These are phyloP conservation scores for Heteropelma amictum DNA, from an alignment of 2,888 invertebrate species.

Conservation along the genomic window DNA sequence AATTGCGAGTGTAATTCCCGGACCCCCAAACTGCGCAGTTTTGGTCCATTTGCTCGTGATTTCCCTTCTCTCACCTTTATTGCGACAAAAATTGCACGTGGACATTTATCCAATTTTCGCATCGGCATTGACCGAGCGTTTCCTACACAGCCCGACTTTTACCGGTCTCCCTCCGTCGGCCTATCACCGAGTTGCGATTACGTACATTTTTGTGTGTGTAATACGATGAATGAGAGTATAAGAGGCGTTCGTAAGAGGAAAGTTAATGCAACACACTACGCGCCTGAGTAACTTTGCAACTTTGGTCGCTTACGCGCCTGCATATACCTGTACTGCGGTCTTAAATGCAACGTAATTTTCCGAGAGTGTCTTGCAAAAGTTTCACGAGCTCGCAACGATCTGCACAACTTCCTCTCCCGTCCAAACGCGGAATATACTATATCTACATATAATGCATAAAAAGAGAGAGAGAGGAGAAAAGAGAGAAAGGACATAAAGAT, in stretches of 20 bases:
- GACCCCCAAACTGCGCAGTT: too few species aligned
- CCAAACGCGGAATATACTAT: background rate
- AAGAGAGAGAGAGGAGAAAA: background rate
- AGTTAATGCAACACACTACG: conserved; percentile 10
- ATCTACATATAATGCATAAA: background rate
- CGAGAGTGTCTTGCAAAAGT: conserved; percentile 24
- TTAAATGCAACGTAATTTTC: conserved; percentile 1
- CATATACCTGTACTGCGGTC: background rate
- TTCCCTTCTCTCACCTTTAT: too few species aligned
- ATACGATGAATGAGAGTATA: conserved; percentile 21
- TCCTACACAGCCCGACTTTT: too few species aligned
- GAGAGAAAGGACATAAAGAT: background rate
- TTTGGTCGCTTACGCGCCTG: background rate
- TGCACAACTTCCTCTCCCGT: conserved; percentile 7
- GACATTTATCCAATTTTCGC: too few species aligned
- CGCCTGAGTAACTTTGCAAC: conserved; percentile 20
- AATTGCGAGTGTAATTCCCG: too few species aligned
- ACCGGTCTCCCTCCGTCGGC: too few species aligned
- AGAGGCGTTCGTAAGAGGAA: conserved; percentile 24
- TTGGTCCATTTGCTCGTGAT: too few species aligned
- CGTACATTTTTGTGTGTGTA: background rate
- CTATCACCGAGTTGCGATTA: background rate
- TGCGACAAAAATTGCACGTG: too few species aligned
- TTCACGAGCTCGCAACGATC: conserved; percentile 2
- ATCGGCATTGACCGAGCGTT: too few species aligned